Percentiles rank a stretch among this genome's conserved stretches.
These are phyloP conservation scores for Azorinus chamasolen DNA, from an alignment of 2,888 invertebrate species.

Conservation along the genomic window DNA sequence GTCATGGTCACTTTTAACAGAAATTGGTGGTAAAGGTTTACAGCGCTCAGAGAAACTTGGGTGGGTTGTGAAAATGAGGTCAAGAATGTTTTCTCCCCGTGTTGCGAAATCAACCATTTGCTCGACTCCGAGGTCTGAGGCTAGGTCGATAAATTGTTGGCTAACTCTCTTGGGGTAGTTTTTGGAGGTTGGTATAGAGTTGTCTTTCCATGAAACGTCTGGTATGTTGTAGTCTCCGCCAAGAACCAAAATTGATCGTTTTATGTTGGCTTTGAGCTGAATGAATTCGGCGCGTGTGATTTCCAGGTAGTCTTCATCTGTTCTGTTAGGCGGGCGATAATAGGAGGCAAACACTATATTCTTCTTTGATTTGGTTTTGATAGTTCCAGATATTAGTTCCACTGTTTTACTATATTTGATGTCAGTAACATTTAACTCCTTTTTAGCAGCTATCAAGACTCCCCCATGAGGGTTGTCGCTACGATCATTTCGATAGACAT, in stretches of 20 bases:
- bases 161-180: conserved; percentile 26
- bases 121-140: conserved; percentile 24
- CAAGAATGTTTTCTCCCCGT: conserved; percentile 39
- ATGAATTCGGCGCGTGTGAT: conserved; percentile 1
- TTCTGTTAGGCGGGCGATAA: conserved; percentile 33
- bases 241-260: conserved; percentile 3
- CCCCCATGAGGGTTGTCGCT: conserved; percentile 37
- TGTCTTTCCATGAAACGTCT: conserved; percentile 30
- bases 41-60: conserved; percentile 31
- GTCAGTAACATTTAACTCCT: conserved; percentile 13
- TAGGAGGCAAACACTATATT: conserved; percentile 25
- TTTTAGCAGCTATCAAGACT: conserved; percentile 29
- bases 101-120: conserved; percentile 48
- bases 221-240: conserved; percentile 34
- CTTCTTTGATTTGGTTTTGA: conserved; percentile 5
- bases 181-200: conserved; percentile 6
- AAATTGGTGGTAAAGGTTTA: conserved; percentile 42
- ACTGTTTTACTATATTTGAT: conserved; percentile 17
- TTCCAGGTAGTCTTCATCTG: conserved; percentile 16
- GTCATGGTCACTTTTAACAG: conserved; percentile 40
- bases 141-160: conserved; percentile 25
- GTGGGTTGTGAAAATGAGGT: conserved; percentile 41
- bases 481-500: conserved; percentile 27
- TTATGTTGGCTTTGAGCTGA: neutral
- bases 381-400: conserved; percentile 27